These are phyloP conservation scores for Yponomeuta malinellus DNA, from an alignment of 2,888 invertebrate species.

Conservation along the genomic window DNA sequence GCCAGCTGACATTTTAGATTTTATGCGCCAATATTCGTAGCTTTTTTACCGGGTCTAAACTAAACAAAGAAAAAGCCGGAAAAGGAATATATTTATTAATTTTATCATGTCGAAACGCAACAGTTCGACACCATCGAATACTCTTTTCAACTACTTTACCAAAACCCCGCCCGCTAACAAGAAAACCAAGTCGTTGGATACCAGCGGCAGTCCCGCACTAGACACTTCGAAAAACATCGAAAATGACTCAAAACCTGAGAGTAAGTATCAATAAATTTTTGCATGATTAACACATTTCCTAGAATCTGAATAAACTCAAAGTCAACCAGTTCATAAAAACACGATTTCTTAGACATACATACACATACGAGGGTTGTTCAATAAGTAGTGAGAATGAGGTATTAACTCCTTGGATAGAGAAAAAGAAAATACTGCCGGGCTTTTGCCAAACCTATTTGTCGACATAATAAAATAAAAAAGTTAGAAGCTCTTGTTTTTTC, in stretches of 20 bases:
- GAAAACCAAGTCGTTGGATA: slow-evolving; percentile 40
- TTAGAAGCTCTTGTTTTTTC: no score
- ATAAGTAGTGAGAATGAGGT: no score
- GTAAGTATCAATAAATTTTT: slow-evolving; percentile 35
- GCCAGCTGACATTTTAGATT: neutral
- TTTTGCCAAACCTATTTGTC: no score
- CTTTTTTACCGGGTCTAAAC: neutral
- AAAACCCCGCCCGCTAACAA: slow-evolving; percentile 74
- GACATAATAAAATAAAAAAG: no score
- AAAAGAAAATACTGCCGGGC: no score
- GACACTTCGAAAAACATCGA: slow-evolving; percentile 30
- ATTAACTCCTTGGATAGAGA: no score
- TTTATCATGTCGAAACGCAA: slow-evolving; percentile 62
- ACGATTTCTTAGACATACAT: no score
- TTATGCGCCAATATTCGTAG: neutral
- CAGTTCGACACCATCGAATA: slow-evolving; percentile 70
- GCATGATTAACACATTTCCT: neutral
- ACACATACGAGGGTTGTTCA: no score
- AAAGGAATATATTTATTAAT: neutral
- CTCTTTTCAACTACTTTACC: slow-evolving; percentile 81
- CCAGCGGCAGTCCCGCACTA: slow-evolving; percentile 30
- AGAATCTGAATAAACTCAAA: neutral
- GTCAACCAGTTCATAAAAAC: no score
- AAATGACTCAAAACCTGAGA: slow-evolving; percentile 39
- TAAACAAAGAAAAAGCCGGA: neutral